Evolutionary conservation across 2,888 invertebrate genomes (phyloP), one percentile per base, ranked within the genome.

Genomic region (Litoditis marina): DNA sequence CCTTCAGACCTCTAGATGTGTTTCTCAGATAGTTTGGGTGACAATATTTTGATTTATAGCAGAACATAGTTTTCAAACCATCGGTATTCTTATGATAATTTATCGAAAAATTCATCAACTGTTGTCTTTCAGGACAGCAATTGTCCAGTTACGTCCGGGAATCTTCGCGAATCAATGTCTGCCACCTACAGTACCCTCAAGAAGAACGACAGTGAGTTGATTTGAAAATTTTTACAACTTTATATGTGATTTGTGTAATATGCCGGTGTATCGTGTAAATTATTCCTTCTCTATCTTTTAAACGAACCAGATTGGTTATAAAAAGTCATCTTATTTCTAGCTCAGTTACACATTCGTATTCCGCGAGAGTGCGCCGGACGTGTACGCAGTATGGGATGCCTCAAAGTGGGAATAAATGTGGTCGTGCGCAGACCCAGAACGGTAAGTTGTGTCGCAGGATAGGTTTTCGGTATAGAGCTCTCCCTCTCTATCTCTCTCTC

Each of bases 381-480:
- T 8, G 36, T 76, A 7, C 62, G 63, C 13, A 62, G 68, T 2
- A 42, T 59, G 47, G 60, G 53, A 36, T 65, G 74, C 22, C 36
- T 75, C 32, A 54, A 57, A 8, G 52, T 80, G 0, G 44, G 59
- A 8, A 68, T 80, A 7, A 73, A 74, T 46, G 62, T 69, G 4
- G 56, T 66, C 8, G 76, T 80, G 16, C 46, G 55, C 11, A 57
- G 66, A 32, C 78, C 79, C 11, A 67, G 60, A 52, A 56, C 65
- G 13, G 77, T 78, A 32, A 51, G 54, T 51, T 60, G 7, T 13
- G 47, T n/a, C 2, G 22, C 31, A 52, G n/a, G 19, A 53, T 42
- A 52, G 19, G 19, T 7, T n/a, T 36, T 36, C 39, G 39, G n/a
- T 36, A n/a, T 36, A n/a, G 22, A n/a, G 13, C 8, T 19, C 25